These are phyloP conservation scores for crab-eating macaque (Macaca fascicularis) DNA, from an alignment of 2,113 vertebrate genomes.

Conservation along the genomic window T2T-MFA8v1.1 NC_088377.1:55337001-55337500, in stretches of 20 bases:
- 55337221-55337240: background rate
- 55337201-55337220: background rate
- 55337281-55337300: background rate
- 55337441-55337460: background rate
- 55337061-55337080: no score
- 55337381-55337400: background rate
- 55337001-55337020: no score
- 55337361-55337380: background rate
- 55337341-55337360: no score
- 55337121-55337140: no score
- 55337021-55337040: no score
- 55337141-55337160: no score
- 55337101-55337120: no score
- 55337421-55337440: background rate
- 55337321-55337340: background rate
- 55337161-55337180: no score
- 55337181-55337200: no score
- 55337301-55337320: background rate
- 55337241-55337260: background rate
- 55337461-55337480: background rate
- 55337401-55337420: background rate
- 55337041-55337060: no score
- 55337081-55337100: no score
- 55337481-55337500: background rate
- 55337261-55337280: background rate